A percentile compares a stretch with the other conserved stretches of the same genome.
These are phyloP conservation scores for Australoheros scitulus DNA, from an alignment of 2,113 vertebrate genomes.

Conservation along the genomic window DNA sequence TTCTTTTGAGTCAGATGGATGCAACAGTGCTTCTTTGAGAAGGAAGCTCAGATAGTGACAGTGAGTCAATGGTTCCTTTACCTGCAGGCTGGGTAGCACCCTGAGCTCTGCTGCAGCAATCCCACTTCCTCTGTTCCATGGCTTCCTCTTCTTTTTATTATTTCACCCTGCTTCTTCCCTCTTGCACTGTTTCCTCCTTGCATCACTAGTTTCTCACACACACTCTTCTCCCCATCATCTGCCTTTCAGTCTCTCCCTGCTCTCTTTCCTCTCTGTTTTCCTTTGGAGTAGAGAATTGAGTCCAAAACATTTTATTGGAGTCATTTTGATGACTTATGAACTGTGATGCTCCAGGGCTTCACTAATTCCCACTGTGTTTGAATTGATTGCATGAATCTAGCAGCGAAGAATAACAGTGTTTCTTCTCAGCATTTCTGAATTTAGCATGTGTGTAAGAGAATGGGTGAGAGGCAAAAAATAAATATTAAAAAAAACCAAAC, in stretches of 20 bases:
- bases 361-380: slow-evolving; percentile 48
- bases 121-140: not conserved
- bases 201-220: not conserved
- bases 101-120: not conserved
- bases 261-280: not conserved
- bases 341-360: slow-evolving; percentile 28
- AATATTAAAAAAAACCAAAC: not conserved
- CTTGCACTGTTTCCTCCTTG: not conserved
- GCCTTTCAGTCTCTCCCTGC: too few species aligned
- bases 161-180: not conserved
- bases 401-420: slow-evolving; percentile 14
- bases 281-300: not conserved
- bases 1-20: slow-evolving; percentile 54
- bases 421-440: slow-evolving; percentile 38
- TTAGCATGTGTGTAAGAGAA: slow-evolving; percentile 8
- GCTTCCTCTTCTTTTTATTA: not conserved
- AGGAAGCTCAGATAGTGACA: slow-evolving; percentile 29
- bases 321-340: slow-evolving; percentile 52
- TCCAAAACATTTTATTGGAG: slow-evolving; percentile 35
- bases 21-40: slow-evolving; percentile 23
- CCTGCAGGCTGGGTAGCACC: not conserved
- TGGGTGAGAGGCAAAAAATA: slow-evolving; percentile 17
- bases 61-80: slow-evolving; percentile 28
- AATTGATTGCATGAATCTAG: slow-evolving; percentile 59
- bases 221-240: not conserved